Evolutionary conservation across 2,888 invertebrate species (phyloP).

Genomic region (Oligia strigilis): DNA sequence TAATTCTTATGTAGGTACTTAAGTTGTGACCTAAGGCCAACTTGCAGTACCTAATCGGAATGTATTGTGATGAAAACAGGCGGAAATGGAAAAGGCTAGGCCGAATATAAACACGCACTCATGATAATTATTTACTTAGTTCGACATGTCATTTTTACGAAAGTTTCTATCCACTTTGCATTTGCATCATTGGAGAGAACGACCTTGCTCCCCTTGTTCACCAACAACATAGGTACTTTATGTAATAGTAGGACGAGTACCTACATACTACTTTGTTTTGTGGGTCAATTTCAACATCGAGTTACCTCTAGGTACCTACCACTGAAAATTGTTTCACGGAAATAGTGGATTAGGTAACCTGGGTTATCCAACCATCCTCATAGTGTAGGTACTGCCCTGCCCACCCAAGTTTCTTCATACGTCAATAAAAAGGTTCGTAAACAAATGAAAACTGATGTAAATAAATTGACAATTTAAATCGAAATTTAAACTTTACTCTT

Average conservation of each 20-base stretch:
- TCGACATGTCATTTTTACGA: conserved; percentile 27
- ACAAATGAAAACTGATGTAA: conserved; percentile 6
- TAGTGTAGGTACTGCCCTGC: not conserved
- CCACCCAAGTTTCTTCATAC: not conserved
- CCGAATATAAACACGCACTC: conserved; percentile 26
- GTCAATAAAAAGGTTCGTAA: conserved; percentile 4
- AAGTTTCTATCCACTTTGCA: conserved; percentile 43
- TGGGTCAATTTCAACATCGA: conserved; percentile 38
- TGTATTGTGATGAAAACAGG: conserved; percentile 16
- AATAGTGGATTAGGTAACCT: conserved; percentile 25
- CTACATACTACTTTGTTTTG: conserved; percentile 1
- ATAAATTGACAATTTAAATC: not conserved
- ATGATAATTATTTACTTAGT: conserved; percentile 20
- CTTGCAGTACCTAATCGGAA: not conserved
- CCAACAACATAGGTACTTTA: conserved; percentile 33
- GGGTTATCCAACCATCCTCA: conserved; percentile 14
- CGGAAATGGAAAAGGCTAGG: conserved; percentile 14
- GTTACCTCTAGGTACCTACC: conserved; percentile 13
- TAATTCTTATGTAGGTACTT: not conserved
- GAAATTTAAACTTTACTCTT: not conserved
- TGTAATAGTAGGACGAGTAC: conserved; percentile 40
- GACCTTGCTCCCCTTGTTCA: conserved; percentile 33
- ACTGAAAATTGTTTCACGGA: conserved; percentile 38
- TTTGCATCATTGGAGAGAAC: conserved; percentile 45
- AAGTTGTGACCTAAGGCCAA: conserved; percentile 7